Conservation (phyloP, 2,797 vertebrate genomes). For the Pogoniulus pusillus region DNA sequence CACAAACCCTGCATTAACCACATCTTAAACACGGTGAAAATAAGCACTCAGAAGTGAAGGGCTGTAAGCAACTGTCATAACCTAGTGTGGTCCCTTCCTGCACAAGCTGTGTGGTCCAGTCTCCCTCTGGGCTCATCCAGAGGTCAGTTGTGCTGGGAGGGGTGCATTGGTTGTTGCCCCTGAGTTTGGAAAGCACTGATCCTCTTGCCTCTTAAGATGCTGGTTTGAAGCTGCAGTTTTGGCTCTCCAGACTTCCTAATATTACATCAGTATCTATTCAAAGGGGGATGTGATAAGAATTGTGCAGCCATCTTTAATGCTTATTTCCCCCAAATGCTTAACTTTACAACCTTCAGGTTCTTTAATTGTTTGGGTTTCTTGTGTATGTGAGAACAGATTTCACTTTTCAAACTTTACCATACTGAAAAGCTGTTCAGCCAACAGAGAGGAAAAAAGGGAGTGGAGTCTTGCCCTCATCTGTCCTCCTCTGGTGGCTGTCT, state of each 20-base stretch:
- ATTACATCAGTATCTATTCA: neutral
- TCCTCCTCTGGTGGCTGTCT: neutral
- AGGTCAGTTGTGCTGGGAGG: neutral
- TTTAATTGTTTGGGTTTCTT: neutral
- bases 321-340: neutral
- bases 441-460: neutral
- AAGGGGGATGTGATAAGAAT: neutral
- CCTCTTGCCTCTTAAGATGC: neutral
- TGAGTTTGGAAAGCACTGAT: accelerated
- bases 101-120: neutral
- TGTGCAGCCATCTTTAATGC: neutral
- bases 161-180: neutral
- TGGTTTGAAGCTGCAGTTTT: neutral
- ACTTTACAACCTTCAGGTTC: neutral
- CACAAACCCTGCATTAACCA: accelerated
- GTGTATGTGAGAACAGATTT: neutral
- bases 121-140: neutral
- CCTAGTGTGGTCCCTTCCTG: neutral
- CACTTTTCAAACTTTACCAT: neutral
- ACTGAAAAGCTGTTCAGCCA: neutral
- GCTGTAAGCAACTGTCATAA: neutral
- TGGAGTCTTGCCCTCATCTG: neutral
- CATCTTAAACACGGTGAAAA: neutral
- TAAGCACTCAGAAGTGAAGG: neutral
- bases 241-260: neutral